Conservation (phyloP, 2,797 vertebrate species). For the Propithecus deckenii region DNA sequence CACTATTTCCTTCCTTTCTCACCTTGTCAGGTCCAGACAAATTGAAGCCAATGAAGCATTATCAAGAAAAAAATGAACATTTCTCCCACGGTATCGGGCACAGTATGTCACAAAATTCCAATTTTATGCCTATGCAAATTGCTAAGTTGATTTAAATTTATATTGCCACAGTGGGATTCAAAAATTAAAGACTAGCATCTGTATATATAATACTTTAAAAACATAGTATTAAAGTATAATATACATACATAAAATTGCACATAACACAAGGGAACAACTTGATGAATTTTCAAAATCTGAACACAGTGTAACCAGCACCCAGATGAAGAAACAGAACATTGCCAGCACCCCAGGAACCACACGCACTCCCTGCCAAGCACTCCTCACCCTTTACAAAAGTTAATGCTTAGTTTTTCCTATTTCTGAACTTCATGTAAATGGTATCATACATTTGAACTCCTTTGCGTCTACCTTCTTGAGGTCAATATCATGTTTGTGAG, state of each 20-base stretch:
- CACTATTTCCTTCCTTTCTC: slow-evolving; percentile 16
- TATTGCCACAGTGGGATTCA: slow-evolving; percentile 8
- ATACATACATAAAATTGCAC: background rate
- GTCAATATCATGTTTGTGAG: background rate
- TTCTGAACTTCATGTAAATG: background rate
- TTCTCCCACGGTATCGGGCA: slow-evolving; percentile 17
- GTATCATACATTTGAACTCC: background rate
- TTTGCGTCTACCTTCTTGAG: background rate
- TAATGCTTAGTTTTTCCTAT: background rate
- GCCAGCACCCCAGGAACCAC: background rate
- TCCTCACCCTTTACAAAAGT: background rate
- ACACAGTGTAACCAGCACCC: background rate
- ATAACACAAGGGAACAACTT: background rate
- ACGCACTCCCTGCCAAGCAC: background rate
- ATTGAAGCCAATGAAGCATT: slow-evolving; percentile 26
- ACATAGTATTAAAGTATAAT: background rate
- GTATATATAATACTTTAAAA: background rate
- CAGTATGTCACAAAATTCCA: slow-evolving; percentile 22
- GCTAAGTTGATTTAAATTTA: slow-evolving; percentile 53
- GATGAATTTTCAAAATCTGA: slow-evolving; percentile 3
- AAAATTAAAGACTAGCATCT: slow-evolving; percentile 26
- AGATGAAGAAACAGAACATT: background rate
- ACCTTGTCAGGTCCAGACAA: background rate
- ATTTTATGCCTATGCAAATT: slow-evolving; percentile 43
- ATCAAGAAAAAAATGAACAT: slow-evolving; percentile 4